A percentile compares a stretch with the other conserved stretches of the same genome.
Evolutionary conservation across 1,140 invertebrate species (phyloP).

Genomic region (Manduca sexta): DNA sequence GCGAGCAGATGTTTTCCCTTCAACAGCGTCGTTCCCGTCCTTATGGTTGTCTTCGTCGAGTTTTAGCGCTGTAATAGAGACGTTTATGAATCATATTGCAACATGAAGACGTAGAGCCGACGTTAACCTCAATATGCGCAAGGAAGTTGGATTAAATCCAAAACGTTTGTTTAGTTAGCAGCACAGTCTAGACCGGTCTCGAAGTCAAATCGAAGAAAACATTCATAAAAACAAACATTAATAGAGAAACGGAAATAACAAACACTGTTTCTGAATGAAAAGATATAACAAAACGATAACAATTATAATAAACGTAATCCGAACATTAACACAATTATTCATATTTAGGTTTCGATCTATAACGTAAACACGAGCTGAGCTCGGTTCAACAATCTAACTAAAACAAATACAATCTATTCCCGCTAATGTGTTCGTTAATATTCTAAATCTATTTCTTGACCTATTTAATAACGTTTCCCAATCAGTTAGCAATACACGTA

Average conservation of each 20-base stretch:
- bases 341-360: no score
- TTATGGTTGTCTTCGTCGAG: slow-evolving; percentile 71
- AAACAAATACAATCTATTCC: no score
- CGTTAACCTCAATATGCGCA: slow-evolving; percentile 12
- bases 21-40: slow-evolving; percentile 57
- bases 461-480: no score
- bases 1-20: slow-evolving; percentile 75
- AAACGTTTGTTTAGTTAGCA: slow-evolving; percentile 13
- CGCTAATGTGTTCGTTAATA: no score
- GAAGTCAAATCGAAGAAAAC: neutral
- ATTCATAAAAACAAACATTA: slow-evolving; percentile 1
- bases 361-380: no score
- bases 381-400: no score
- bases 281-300: no score
- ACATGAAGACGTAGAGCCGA: neutral
- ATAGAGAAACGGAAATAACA: neutral
- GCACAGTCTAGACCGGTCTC: slow-evolving; percentile 14
- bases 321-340: no score
- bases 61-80: slow-evolving; percentile 60
- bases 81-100: slow-evolving; percentile 15
- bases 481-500: no score
- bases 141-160: slow-evolving; percentile 48
- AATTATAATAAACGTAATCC: no score
- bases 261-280: no score
- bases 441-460: no score